Evolutionary conservation across 1,140 invertebrate species (phyloP), one percentile per base, ranked within the genome.

Genomic region (Drosophila lacertosa): DNA sequence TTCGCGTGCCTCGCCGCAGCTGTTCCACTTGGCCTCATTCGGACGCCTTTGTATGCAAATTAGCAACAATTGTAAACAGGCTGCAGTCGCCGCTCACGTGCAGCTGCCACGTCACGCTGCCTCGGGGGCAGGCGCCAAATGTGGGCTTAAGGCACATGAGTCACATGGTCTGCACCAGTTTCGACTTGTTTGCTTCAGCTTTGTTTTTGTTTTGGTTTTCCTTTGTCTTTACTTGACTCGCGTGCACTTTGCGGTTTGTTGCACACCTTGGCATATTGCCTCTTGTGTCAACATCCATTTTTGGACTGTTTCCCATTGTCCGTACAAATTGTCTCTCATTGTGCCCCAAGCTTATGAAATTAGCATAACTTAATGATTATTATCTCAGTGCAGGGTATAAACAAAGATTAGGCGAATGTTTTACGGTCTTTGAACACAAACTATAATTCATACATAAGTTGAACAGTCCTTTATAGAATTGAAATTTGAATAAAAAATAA

Each of bases 11-110:
- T n/a, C n/a, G 11, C 24, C 7, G 42, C 68, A 72, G 55, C 54
- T 84, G 80, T 84, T 63, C 39, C 58, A 58, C 58, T 76, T 79
- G 67, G 58, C 62, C 77, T 74, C 68, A 77, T 82, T 77, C 70
- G 70, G 81, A 71, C 55, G 70, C 74, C 82, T 78, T 88, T 83
- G 82, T 88, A 88, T 88, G 82, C 83, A 88, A 88, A 88, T 88
- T 42, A 88, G 32, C 26, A 55, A 16, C 53, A 40, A 39, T 6
- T 47, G 13, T 9, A 26, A 63, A 54, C 55, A 33, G 32, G 42
- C 37, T 62, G 57, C 22, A 54, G 39, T 40, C 32, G 18, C 40
- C 40, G 18, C 71, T 62, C 65, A 75, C 73, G 47, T 72, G 64
- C 35, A 35, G 44, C 51, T 70, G 58, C 62, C 78, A 26, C 53